phyloP scores from a whole-genome alignment of 2,113 vertebrate species.

The Conger conger region DNA sequence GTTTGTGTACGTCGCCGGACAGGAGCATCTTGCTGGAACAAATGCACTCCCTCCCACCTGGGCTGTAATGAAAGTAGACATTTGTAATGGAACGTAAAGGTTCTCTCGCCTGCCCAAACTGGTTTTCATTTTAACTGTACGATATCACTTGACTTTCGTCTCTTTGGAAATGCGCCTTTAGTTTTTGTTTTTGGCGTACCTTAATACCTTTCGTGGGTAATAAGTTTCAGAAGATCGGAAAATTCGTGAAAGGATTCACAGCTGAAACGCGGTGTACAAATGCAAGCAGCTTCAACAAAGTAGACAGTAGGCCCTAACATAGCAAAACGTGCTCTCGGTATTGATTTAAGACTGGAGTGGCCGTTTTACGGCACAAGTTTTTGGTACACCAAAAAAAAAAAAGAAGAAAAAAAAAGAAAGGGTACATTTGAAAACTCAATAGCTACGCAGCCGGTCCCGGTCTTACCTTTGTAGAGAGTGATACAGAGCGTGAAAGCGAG shows the following conservation, averaged over 20 bases:
- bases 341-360: too few species aligned
- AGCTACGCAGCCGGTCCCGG: neutral
- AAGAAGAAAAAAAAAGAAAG: too few species aligned
- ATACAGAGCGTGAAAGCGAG: conserved; percentile 21
- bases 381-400: too few species aligned
- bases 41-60: conserved; percentile 39
- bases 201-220: too few species aligned
- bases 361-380: too few species aligned
- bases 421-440: too few species aligned
- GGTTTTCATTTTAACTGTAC: neutral
- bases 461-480: conserved; percentile 38
- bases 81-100: neutral
- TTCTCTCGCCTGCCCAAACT: neutral
- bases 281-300: neutral
- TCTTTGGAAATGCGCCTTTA: too few species aligned
- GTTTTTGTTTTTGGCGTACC: too few species aligned
- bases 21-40: conserved; percentile 65
- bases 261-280: neutral
- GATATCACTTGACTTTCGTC: too few species aligned
- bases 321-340: too few species aligned
- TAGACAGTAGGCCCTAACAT: too few species aligned
- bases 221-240: neutral
- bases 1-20: conserved; percentile 23
- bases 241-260: neutral
- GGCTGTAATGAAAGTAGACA: conserved; percentile 39